phyloP scores from a whole-genome alignment of 2,888 invertebrate genomes.

The Acanthococcus lagerstroemiae region DNA sequence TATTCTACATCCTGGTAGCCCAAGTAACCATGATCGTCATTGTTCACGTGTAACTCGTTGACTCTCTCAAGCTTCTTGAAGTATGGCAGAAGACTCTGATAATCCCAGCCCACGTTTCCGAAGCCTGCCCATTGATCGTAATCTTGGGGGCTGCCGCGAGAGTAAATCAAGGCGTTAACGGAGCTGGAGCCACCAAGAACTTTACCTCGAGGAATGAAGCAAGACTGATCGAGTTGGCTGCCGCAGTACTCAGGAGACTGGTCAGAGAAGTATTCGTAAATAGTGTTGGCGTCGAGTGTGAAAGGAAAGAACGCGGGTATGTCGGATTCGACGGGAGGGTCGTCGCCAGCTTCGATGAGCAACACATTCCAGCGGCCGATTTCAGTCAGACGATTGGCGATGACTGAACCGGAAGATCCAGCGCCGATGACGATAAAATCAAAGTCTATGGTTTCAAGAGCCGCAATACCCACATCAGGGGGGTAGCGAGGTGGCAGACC shows the following conservation, averaged over 20 bases:
- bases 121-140: conserved; percentile 53
- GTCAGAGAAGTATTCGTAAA: conserved; percentile 1
- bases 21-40: conserved; percentile 8
- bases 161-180: conserved; percentile 46
- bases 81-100: conserved; percentile 43
- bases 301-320: conserved; percentile 45
- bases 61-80: conserved; percentile 43
- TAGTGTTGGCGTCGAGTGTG: background rate
- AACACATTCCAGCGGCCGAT: conserved; percentile 44
- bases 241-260: background rate
- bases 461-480: background rate
- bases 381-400: conserved; percentile 46
- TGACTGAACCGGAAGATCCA: conserved; percentile 46
- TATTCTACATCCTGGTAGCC: conserved; percentile 15
- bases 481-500: background rate
- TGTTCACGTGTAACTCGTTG: conserved; percentile 32
- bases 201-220: conserved; percentile 13
- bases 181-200: conserved; percentile 8
- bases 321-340: conserved; percentile 44
- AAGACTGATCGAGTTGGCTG: background rate
- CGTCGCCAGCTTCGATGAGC: conserved; percentile 47
- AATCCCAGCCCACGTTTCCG: conserved; percentile 55
- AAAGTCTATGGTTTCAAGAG: conserved; percentile 24
- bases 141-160: conserved; percentile 53
- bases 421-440: conserved; percentile 41